phyloP scores from a whole-genome alignment of 2,888 invertebrate genomes.

The Drosophila dives region DNA sequence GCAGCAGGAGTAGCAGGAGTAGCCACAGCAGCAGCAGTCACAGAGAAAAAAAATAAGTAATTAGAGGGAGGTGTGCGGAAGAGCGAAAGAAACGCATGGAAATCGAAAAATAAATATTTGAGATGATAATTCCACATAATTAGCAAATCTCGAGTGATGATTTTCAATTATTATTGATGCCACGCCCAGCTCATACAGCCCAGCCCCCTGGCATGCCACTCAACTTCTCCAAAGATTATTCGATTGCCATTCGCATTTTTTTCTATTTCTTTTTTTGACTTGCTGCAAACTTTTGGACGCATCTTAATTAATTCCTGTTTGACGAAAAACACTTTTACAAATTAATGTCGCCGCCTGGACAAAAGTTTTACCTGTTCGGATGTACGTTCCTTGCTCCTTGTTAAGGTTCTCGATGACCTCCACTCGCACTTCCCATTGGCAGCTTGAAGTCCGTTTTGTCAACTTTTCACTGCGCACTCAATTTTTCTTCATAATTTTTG shows the following conservation, averaged over 20 bases:
- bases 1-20: background rate
- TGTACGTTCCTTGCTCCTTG: constrained; percentile 30
- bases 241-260: constrained; percentile 14
- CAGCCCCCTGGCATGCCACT: background rate
- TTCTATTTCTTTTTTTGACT: constrained; percentile 1
- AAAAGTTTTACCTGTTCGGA: constrained; percentile 73
- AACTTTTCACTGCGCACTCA: constrained; percentile 69
- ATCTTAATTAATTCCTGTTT: constrained; percentile 85
- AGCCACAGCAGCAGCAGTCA: background rate
- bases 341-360: constrained; percentile 66
- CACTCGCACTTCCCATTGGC: too few relatives aligned
- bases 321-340: constrained; percentile 82
- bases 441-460: constrained; percentile 71
- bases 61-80: constrained; percentile 55
- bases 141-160: constrained; percentile 81
- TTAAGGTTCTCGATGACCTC: constrained; percentile 49
- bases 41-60: constrained; percentile 54
- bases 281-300: constrained; percentile 42
- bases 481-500: constrained; percentile 73
- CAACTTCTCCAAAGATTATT: constrained; percentile 43
- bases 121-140: constrained; percentile 81
- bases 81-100: constrained; percentile 47
- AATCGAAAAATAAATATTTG: constrained; percentile 80
- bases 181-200: constrained; percentile 12
- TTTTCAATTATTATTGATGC: constrained; percentile 74